A percentile compares a stretch with the other conserved stretches of the same genome.
Evolutionary conservation across 1,140 invertebrate species (phyloP).

Genomic region (Trichogramma pretiosum): DNA sequence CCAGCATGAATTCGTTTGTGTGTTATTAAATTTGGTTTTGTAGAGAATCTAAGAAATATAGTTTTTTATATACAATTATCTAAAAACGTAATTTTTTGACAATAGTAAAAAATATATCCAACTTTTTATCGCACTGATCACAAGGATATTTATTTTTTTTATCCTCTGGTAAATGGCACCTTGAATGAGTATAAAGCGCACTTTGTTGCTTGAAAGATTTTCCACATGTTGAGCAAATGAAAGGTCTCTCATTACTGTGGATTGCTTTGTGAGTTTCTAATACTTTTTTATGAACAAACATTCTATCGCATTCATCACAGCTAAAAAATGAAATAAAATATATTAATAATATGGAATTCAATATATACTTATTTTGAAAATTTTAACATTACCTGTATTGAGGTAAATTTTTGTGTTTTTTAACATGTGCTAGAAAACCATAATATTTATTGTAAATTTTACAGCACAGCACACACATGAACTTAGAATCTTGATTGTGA

Average conservation of each 20-base stretch:
- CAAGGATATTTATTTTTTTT: slow-evolving; percentile 50
- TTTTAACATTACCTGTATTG: slow-evolving; percentile 43
- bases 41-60: slow-evolving; percentile 37
- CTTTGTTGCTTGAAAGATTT: slow-evolving; percentile 51
- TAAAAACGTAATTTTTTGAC: not conserved
- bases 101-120: slow-evolving; percentile 5
- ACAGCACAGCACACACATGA: slow-evolving; percentile 50
- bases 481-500: slow-evolving; percentile 48
- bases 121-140: slow-evolving; percentile 51
- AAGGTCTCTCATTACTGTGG: slow-evolving; percentile 46
- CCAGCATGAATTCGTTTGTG: slow-evolving; percentile 52
- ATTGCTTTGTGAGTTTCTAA: slow-evolving; percentile 45
- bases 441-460: slow-evolving; percentile 54
- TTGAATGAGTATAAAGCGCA: slow-evolving; percentile 46
- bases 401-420: slow-evolving; percentile 46
- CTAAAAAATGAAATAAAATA: slow-evolving; percentile 22
- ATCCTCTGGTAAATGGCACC: slow-evolving; percentile 48
- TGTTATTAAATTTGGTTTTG: slow-evolving; percentile 51
- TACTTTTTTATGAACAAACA: slow-evolving; percentile 46
- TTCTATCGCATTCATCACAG: slow-evolving; percentile 51
- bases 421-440: slow-evolving; percentile 50
- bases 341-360: not conserved
- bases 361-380: not conserved
- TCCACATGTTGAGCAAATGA: slow-evolving; percentile 47
- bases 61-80: not conserved